Conservation (phyloP, 1,140 invertebrate species). For the Mylabris phalerata region DNA sequence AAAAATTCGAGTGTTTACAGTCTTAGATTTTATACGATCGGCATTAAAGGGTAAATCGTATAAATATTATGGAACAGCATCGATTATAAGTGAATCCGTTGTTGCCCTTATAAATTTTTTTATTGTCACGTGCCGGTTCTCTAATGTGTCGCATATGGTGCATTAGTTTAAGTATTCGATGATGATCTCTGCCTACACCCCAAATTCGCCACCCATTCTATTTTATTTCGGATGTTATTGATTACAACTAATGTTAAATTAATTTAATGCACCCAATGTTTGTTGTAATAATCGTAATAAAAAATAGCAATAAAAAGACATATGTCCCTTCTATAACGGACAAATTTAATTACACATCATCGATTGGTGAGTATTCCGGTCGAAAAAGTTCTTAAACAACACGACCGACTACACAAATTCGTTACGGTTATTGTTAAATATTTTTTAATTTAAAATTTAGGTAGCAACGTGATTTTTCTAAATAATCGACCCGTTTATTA, state of each 20-base stretch:
- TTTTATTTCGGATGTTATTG: conserved; percentile 13
- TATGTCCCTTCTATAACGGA: too few species aligned
- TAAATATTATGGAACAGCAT: conserved; percentile 6
- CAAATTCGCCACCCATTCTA: too few species aligned
- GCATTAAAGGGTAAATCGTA: conserved; percentile 10
- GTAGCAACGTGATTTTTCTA: conserved; percentile 1
- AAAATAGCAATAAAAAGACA: too few species aligned
- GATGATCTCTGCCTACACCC: too few species aligned
- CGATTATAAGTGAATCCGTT: conserved; percentile 18
- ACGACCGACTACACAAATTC: too few species aligned
- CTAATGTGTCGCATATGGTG: conserved; percentile 22
- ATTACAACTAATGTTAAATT: conserved; percentile 21
- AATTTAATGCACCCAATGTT: conserved; percentile 15
- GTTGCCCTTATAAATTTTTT: conserved; percentile 19
- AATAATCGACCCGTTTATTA: not conserved
- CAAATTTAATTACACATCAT: too few species aligned
- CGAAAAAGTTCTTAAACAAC: too few species aligned
- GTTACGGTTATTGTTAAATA: too few species aligned
- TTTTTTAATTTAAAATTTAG: not conserved
- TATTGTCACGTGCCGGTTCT: conserved; percentile 20
- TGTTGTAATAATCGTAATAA: too few species aligned
- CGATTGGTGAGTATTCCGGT: too few species aligned
- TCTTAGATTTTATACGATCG: conserved; percentile 7
- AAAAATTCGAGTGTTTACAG: conserved; percentile 15
- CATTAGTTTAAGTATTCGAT: conserved; percentile 16